A percentile compares a stretch with the other conserved stretches of the same genome.
phyloP scores from a whole-genome alignment of 2,113 vertebrate species.

The Phyllostomus discolor region DNA sequence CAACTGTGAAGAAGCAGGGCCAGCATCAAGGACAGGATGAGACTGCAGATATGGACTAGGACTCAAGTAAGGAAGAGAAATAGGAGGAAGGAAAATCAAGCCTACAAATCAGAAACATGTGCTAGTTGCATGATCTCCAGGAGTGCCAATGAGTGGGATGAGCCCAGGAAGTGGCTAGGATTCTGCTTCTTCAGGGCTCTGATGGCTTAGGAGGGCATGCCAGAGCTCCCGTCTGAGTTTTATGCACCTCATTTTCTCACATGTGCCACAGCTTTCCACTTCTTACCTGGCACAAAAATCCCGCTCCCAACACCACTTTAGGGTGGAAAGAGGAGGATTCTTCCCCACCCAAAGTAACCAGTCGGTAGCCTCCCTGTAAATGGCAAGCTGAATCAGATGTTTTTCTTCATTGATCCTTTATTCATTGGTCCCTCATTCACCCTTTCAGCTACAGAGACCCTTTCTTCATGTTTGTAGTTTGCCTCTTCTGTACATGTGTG shows the following conservation, averaged over 20 bases:
- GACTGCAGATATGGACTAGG: neutral
- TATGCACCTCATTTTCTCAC: neutral
- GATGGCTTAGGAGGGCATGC: neutral
- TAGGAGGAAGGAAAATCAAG: neutral
- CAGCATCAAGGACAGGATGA: neutral
- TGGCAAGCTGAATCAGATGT: neutral
- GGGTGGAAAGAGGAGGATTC: neutral
- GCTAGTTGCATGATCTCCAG: neutral
- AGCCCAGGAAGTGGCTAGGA: neutral
- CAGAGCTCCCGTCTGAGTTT: neutral
- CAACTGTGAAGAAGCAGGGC: neutral
- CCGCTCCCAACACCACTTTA: neutral
- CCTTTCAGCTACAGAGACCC: neutral
- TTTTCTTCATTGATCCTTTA: neutral
- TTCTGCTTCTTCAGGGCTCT: neutral
- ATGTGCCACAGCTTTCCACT: neutral
- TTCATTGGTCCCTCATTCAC: neutral
- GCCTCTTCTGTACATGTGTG: neutral
- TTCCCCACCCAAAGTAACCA: neutral
- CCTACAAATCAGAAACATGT: neutral
- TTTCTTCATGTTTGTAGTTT: neutral
- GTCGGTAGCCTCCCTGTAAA: neutral
- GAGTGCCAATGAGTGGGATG: neutral
- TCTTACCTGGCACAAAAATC: neutral
- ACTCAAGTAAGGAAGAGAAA: neutral